These are phyloP conservation scores for Neoarius graeffei DNA, from an alignment of 2,113 vertebrate species.

Conservation along the genomic window DNA sequence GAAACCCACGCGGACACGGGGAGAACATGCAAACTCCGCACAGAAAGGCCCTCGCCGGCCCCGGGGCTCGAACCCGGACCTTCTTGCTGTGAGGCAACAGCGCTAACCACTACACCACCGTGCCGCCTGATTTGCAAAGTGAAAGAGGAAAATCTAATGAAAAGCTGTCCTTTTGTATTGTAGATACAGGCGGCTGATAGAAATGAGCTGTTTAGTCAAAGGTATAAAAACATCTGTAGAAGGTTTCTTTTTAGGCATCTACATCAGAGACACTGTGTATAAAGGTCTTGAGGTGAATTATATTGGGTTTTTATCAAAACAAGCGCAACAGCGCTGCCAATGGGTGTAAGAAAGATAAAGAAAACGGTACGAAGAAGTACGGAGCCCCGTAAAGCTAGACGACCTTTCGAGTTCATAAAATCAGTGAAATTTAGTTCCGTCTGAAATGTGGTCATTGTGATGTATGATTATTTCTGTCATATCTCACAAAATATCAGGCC, in stretches of 20 bases:
- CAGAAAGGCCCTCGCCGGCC: no score
- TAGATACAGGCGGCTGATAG: neutral
- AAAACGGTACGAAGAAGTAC: neutral
- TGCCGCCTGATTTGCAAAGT: slow-evolving; percentile 7
- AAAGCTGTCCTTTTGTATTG: neutral
- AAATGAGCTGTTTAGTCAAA: neutral
- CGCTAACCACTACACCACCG: no score
- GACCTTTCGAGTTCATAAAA: no score
- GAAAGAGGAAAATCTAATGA: neutral
- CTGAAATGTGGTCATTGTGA: no score
- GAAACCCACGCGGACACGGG: no score
- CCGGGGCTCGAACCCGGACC: no score
- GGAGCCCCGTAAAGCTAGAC: no score
- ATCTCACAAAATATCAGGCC: no score
- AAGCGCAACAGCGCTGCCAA: neutral
- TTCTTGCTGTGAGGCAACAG: no score
- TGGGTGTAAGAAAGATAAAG: neutral
- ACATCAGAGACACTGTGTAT: neutral
- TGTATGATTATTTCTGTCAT: no score
- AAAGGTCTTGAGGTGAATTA: neutral
- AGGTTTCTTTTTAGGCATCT: neutral
- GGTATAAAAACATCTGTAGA: neutral
- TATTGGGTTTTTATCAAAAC: neutral
- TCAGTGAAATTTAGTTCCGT: no score
- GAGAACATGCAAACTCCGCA: no score